Percentiles rank a stretch among this genome's conserved stretches.
Conservation (phyloP, 2,888 invertebrate species). For the Unio delphinus region DNA sequence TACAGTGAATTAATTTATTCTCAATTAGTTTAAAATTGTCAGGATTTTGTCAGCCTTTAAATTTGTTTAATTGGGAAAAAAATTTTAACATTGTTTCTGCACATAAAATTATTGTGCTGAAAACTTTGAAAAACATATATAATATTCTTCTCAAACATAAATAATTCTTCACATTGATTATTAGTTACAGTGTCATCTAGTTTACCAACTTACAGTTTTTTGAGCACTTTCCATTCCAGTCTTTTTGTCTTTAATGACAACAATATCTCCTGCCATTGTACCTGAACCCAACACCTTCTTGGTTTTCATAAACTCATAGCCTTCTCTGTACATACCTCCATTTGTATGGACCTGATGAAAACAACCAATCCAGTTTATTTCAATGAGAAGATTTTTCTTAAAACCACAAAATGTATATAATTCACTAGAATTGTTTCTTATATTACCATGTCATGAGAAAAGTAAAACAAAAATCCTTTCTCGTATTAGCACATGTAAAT, state of each 20-base stretch:
- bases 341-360: slow-evolving; percentile 14
- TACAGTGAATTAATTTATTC: neutral
- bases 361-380: neutral
- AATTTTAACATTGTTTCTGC: too few relatives aligned
- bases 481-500: too few relatives aligned
- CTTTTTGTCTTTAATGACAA: slow-evolving; percentile 45
- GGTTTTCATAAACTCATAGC: slow-evolving; percentile 31
- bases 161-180: too few relatives aligned
- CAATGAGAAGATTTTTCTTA: neutral
- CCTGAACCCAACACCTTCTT: slow-evolving; percentile 47
- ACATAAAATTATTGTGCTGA: too few relatives aligned
- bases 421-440: too few relatives aligned
- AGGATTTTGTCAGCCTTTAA: neutral
- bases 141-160: too few relatives aligned
- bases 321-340: slow-evolving; percentile 26
- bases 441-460: too few relatives aligned
- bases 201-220: slow-evolving; percentile 40
- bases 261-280: slow-evolving; percentile 48
- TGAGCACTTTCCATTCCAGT: slow-evolving; percentile 40
- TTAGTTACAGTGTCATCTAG: too few relatives aligned
- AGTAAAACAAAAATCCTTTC: too few relatives aligned
- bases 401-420: too few relatives aligned
- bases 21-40: neutral
- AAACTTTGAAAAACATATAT: too few relatives aligned
- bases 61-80: neutral